Evolutionary conservation across 2,797 vertebrate genomes (phyloP).

Genomic region (Okamejei kenojei): DNA sequence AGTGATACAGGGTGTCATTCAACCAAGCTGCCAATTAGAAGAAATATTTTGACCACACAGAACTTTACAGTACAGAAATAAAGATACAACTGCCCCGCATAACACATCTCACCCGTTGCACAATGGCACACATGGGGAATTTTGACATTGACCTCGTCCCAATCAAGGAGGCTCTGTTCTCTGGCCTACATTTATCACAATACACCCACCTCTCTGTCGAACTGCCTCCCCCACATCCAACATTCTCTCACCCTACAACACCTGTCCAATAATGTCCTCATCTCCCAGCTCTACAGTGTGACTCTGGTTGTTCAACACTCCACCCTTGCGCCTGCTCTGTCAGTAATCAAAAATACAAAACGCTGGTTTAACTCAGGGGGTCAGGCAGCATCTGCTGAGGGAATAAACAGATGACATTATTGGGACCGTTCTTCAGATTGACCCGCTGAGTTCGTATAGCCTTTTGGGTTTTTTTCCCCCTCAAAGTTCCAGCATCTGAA

Average conservation of each 20-base stretch:
- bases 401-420: too few species aligned
- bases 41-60: neutral
- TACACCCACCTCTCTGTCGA: neutral
- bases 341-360: too few species aligned
- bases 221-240: neutral
- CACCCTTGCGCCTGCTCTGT: too few species aligned
- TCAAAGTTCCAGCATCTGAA: too few species aligned
- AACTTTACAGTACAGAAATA: neutral
- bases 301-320: too few species aligned
- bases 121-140: neutral
- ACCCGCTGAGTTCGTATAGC: too few species aligned
- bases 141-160: too few species aligned
- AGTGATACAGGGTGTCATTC: neutral
- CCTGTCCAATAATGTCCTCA: neutral
- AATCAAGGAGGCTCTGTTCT: too few species aligned
- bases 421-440: too few species aligned
- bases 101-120: neutral
- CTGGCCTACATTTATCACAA: neutral
- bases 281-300: neutral
- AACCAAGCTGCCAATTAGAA: neutral
- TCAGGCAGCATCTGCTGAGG: too few species aligned
- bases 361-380: too few species aligned
- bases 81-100: neutral
- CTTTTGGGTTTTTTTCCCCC: too few species aligned
- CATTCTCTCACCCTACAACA: neutral